phyloP scores from a whole-genome alignment of 23 tunicate species.

The Pegea sp. region DNA sequence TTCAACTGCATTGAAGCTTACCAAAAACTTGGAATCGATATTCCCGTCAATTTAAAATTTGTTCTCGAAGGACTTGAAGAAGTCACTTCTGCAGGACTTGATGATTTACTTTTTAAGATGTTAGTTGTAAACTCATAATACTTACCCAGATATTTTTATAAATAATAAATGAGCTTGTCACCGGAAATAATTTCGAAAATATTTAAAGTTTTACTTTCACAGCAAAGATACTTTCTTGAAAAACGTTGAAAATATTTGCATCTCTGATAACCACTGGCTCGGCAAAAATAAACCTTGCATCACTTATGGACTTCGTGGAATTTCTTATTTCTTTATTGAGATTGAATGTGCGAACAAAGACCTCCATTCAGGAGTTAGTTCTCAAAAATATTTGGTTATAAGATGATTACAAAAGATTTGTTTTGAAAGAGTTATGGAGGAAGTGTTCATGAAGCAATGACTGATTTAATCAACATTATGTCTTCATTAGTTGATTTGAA shows the following conservation, averaged over 20 bases:
- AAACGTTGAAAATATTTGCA: slow-evolving; percentile 85
- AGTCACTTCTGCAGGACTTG: slow-evolving; percentile 90
- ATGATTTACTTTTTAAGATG: slow-evolving; percentile 61
- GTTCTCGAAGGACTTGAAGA: slow-evolving; percentile 99
- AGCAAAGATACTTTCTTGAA: slow-evolving; percentile 77
- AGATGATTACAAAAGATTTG: neutral
- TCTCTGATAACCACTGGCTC: slow-evolving; percentile 98
- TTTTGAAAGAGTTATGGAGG: slow-evolving; percentile 28
- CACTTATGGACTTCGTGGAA: slow-evolving; percentile 96
- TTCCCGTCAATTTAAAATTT: slow-evolving; percentile 87
- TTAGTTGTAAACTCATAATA: too few relatives aligned
- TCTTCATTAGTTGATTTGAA: slow-evolving; percentile 52
- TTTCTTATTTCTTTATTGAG: slow-evolving; percentile 74
- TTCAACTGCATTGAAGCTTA: slow-evolving; percentile 93
- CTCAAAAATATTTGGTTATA: neutral
- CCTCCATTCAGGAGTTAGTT: slow-evolving; percentile 79
- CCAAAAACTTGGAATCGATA: slow-evolving; percentile 48
- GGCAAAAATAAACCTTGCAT: slow-evolving; percentile 99
- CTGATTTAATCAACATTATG: slow-evolving; percentile 77
- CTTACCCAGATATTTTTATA: too few relatives aligned
- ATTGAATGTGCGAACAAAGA: slow-evolving; percentile 75
- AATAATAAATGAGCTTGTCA: too few relatives aligned
- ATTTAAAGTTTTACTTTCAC: too few relatives aligned
- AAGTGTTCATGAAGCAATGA: slow-evolving; percentile 94
- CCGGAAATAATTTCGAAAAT: too few relatives aligned